Evolutionary conservation across 2,113 vertebrate species (phyloP), one percentile per base, ranked within the genome.

Genomic region (Maccullochella peelii): DNA sequence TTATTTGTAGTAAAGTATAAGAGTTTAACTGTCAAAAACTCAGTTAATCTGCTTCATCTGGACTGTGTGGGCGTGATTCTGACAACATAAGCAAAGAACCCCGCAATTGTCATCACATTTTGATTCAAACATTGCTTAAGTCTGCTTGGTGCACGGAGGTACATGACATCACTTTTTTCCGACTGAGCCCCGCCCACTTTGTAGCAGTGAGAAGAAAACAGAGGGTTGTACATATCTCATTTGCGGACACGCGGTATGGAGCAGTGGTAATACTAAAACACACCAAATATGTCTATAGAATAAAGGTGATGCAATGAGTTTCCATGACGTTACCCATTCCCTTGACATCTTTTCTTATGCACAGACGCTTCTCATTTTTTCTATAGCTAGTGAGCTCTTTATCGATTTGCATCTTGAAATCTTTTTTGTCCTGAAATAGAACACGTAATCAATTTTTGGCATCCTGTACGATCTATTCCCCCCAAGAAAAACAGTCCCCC

Each of bases 401-500:
- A 79, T 84, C 6, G 1, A 65, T 74, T 54, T 69, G 23, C 62
- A 82, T 87, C 65, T 79, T 85, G 84, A 83, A 87, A 84, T 85
- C 47, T 52, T 80, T 88, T 86, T 89, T 80, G 72, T 62, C 72
- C 36, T 62, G 21, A 71, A 75, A 71, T 67, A 38, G 49, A 78
- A 47, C 61, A 20, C 55, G 1, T 33, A 73, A 83, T 80, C 66
- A 49, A 6, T 79, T 71, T 73, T 70, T 77, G 58, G 69, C 84
- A 38, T 57, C 49, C 27, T 61, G 42, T 69, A 4, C 1, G 21
- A 88, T 58, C 30, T 59, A 18, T 72, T 78, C 55, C 52, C 30
- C 36, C 73, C n/a, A 73, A 79, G 38, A 73, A 81, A 58, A 84
- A 82, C 73, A 86, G 70, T n/a, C 4, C 8, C 36, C 62, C 49